These are phyloP conservation scores for Lasioglossum zephyrum DNA, from an alignment of 2,888 invertebrate species.

Conservation along the genomic window DNA sequence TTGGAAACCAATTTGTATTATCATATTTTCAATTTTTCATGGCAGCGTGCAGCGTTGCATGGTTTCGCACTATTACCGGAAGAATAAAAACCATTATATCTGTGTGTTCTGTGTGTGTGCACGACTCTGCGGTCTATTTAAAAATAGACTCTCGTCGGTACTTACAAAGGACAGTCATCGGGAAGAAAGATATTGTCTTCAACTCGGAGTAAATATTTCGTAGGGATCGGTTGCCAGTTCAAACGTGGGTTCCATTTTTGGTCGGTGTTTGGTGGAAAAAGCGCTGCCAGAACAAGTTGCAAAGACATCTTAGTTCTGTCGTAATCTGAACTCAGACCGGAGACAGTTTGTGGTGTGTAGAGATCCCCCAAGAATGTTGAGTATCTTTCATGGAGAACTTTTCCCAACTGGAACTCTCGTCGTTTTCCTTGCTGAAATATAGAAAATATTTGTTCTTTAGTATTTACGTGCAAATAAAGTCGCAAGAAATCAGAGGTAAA, in stretches of 20 bases:
- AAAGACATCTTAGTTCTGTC: conserved; percentile 92
- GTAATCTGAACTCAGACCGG: conserved; percentile 88
- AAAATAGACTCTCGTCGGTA: neutral
- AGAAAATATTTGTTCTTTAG: neutral
- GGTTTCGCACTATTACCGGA: neutral
- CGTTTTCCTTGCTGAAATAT: conserved; percentile 85
- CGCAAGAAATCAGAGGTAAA: neutral
- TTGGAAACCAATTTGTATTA: neutral
- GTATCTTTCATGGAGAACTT: conserved; percentile 85
- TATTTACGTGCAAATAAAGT: neutral
- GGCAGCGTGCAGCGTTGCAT: neutral
- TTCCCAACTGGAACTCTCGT: conserved; percentile 85
- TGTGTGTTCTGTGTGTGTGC: too few species aligned
- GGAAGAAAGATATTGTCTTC: conserved; percentile 70
- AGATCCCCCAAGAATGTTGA: conserved; percentile 84
- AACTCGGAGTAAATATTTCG: conserved; percentile 53
- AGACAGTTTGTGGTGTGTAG: conserved; percentile 82
- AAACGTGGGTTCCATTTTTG: conserved; percentile 87
- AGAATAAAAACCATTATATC: neutral
- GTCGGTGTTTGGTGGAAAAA: conserved; percentile 87
- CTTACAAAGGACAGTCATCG: conserved; percentile 72
- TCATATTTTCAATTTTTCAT: too few species aligned
- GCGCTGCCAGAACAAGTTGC: conserved; percentile 88
- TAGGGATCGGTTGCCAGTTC: conserved; percentile 90
- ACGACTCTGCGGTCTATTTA: neutral